Base-by-base conservation (phyloP, 2,113 vertebrate genomes). In the Nasalis larvatus region DNA sequence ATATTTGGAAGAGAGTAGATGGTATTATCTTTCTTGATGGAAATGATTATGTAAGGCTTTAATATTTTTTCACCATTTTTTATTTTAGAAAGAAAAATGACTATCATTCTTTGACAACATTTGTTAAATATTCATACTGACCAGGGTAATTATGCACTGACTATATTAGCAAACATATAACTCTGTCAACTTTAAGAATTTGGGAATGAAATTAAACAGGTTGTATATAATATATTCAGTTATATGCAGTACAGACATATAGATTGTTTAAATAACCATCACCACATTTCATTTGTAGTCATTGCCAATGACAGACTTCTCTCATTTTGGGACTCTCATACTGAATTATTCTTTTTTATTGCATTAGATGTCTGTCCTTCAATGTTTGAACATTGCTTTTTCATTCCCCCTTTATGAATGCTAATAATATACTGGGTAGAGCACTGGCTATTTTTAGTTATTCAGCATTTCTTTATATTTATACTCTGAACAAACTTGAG, bases 401-500 rank as follows among this genome's bases (percentile, higher is more conserved):
- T 86, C 87, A 96, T 96, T 97, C 96, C 73, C 68, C 91, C 86
- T 96, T 97, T 97, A 94, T 93, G 95, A 96, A 96, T 97, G 96
- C 90, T 96, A 97, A 95, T 98, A 95, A 96, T 86, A 91, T 90
- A 96, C 60, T 89, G 92, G 77, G 42, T 91, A 96, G 60, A 94
- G 49, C 68, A n/a, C 42, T 71, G 88, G 73, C 85, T 98, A 96
- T 98, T 97, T 98, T 98, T 97, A 98, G 96, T 84, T 93, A 91
- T 95, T 97, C 86, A 95, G 82, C 92, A 89, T 97, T 97, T 97
- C 60, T 93, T 97, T 95, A 91, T 97, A 97, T 97, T 97, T 98
- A 96, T 95, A 96, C 85, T 71, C 32, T 86, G 92, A 94, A 84
- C 92, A 96, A 98, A 97, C 96, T 97, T 96, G 92, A 97, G 97